Percentiles rank a stretch among this genome's conserved stretches.
Evolutionary conservation across 2,113 vertebrate genomes (phyloP).

Genomic region (Malurus cyaneus): DNA sequence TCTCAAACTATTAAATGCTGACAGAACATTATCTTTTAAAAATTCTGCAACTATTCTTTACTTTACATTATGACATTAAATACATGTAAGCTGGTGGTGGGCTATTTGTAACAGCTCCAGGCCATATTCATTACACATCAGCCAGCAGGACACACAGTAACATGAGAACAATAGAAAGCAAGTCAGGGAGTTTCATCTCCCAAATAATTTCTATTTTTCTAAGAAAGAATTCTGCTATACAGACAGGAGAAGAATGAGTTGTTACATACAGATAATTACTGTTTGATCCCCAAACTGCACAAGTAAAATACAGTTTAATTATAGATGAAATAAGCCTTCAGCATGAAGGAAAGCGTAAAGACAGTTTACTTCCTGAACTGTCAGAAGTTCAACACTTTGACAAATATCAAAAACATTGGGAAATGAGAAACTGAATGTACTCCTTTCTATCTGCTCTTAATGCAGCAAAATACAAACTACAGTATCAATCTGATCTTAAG

Average conservation of each 20-base stretch:
- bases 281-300: constrained; percentile 17
- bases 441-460: background rate
- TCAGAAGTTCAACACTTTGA: background rate
- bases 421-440: background rate
- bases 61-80: background rate
- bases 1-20: background rate
- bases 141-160: background rate
- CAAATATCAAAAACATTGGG: background rate
- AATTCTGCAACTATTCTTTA: background rate
- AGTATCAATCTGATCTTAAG: background rate
- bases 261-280: background rate
- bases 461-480: background rate
- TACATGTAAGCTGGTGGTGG: background rate
- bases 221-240: background rate
- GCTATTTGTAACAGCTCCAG: background rate
- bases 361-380: constrained; percentile 21
- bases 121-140: background rate
- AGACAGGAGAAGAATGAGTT: background rate
- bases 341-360: constrained; percentile 12
- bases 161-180: background rate
- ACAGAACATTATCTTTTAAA: background rate
- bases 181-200: background rate
- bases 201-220: background rate
- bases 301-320: constrained; percentile 35
- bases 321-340: constrained; percentile 21